These are phyloP conservation scores for Ornithoptera priamus DNA, from an alignment of 2,888 invertebrate species.

Conservation along the genomic window DNA sequence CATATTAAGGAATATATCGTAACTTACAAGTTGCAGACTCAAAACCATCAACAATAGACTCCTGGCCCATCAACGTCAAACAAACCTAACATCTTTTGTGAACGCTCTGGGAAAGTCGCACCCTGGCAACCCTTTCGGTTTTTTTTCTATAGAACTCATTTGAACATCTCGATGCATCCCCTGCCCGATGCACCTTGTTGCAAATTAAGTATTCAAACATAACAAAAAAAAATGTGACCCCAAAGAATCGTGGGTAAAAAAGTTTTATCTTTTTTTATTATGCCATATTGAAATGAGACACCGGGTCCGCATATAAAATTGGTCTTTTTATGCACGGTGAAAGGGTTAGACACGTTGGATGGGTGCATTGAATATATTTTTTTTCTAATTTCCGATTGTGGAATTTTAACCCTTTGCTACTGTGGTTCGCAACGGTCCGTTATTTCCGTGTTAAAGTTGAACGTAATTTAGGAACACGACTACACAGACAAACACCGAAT, in stretches of 20 bases:
- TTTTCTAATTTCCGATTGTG: constrained; percentile 37
- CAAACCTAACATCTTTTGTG: constrained; percentile 64
- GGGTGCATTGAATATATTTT: constrained; percentile 55
- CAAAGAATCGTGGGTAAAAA: constrained; percentile 77
- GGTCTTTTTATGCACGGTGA: constrained; percentile 66
- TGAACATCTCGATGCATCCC: constrained; percentile 67
- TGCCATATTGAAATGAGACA: constrained; percentile 79
- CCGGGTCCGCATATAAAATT: constrained; percentile 76
- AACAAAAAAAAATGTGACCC: constrained; percentile 68
- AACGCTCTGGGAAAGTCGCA: constrained; percentile 51
- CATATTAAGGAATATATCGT: constrained; percentile 12
- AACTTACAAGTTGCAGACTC: constrained; percentile 31
- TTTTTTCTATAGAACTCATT: constrained; percentile 73
- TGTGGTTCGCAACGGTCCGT: constrained; percentile 71
- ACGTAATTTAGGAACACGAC: constrained; percentile 55
- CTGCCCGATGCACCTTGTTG: constrained; percentile 78
- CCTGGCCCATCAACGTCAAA: constrained; percentile 68
- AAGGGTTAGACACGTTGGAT: constrained; percentile 64
- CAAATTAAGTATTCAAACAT: constrained; percentile 76
- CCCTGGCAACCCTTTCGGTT: constrained; percentile 54
- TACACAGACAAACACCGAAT: constrained; percentile 25
- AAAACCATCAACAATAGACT: constrained; percentile 45
- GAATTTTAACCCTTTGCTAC: constrained; percentile 58
- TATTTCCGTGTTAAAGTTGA: constrained; percentile 69
- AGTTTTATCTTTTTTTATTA: constrained; percentile 70